Evolutionary conservation across 1,140 invertebrate genomes (phyloP), one percentile per base, ranked within the genome.

Genomic region (Bombus affinis): DNA sequence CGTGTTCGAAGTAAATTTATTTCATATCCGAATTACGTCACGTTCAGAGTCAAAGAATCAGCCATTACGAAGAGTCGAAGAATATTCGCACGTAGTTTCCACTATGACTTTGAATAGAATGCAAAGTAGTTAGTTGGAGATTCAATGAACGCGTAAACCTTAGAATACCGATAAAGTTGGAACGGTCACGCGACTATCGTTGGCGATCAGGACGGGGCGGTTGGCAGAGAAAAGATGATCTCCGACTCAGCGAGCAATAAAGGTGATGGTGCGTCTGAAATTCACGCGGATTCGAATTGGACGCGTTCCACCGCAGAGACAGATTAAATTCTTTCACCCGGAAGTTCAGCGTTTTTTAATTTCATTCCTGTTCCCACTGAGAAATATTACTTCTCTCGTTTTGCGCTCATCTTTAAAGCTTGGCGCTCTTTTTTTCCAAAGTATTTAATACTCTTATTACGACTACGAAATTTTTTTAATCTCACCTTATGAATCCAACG

Each of bases 201-300:
- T 86, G 83, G 84, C 88, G 59, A 39, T 35, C 77, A 25, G 66
- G 77, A 79, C 65, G 28, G 73, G 53, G 25, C 73, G 37, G 75
- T 66, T 81, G 74, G 70, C 87, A 88, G 78, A 68, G 47, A 53
- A 66, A 53, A 74, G 79, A 86, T 86, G 81, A 76, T 86, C 65
- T 42, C 42, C 70, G 70, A 80, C 71, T 76, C 74, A 39, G 68
- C 39, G 72, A 39, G 47, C 42, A 80, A 85, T 85, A 88, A 88
- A 85, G 72, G 88, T 81, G 82, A 76, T 66, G 72, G 81, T 78
- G 39, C 66, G 65, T 57, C 35, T 47, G 66, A 77, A 72, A 77
- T 80, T 88, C 81, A 15, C 28, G 18, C 32, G 25, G 59, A 22
- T 81, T 81, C 37, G 35, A 72, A 62, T 81, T 81, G 80, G 53